Base-by-base conservation (phyloP, 1,140 invertebrate species). In the Acromyrmex echinatior region DNA sequence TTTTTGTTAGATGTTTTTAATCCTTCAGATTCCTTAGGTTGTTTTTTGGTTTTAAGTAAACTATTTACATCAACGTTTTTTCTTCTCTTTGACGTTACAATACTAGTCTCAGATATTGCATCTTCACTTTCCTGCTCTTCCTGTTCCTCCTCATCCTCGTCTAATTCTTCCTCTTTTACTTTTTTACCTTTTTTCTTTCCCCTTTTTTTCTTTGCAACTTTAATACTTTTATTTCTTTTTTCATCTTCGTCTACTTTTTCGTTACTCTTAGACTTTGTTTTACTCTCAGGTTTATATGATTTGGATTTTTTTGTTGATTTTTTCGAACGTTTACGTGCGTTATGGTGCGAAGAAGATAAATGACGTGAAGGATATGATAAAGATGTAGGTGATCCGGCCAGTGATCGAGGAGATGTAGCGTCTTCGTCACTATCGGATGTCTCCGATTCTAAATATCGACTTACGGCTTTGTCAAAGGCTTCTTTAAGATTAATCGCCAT, bases 401-500 rank as follows among this genome's bases (percentile, higher is more conserved):
- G 39, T 16, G 93, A 90, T 51, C 87, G 90, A 7, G 91, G 76
- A 9, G 91, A 88, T 0, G 90, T 70, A 7, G 92, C 87, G 51
- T 96, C 94, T 49, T 95, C 95, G 91, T 98, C 98, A 51, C 98
- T 97, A 21, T 21, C 21, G 2, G 98, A 98, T 39, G 97, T 96
- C 82, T 98, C 96, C 74, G 97, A 97, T 92, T 98, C 97, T 56
- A 98, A 96, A 94, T 97, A 98, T 92, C 97, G 97, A 92, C 97
- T 97, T 9, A 98, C 97, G 0, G 97, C 96, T 81, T 97, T 96
- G 78, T 98, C 97, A 92, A 98, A 98, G 31, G 97, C 97, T 91
- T 97, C 96, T 93, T 97, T 97, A 51, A 98, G 94, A 92, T 97
- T 98, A 91, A 97, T 97, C 0, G 97, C 98, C 98, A 98, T 98